Conservation (phyloP, 2,888 invertebrate genomes). For the Pherbina coryleti region DNA sequence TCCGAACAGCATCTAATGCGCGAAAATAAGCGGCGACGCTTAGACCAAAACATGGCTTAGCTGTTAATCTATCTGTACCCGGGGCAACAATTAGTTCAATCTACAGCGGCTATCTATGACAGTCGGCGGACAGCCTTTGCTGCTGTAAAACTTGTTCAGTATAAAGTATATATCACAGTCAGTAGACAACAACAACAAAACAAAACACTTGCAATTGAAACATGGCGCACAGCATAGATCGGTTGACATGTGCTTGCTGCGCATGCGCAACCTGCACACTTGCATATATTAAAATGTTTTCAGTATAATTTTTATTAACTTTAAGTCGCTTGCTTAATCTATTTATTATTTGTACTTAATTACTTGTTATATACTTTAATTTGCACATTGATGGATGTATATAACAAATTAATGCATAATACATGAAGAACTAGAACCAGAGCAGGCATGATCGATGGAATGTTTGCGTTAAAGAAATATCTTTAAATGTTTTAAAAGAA, state of each 20-base stretch:
- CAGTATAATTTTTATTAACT: no score
- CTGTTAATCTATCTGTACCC: conserved; percentile 27
- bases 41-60: not conserved
- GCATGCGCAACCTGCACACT: not conserved
- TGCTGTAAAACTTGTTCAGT: not conserved
- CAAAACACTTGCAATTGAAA: not conserved
- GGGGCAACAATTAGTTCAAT: conserved; percentile 28
- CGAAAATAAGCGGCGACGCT: not conserved
- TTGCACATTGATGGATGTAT: no score
- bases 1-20: conserved; percentile 15
- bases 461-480: no score
- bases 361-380: no score
- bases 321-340: no score
- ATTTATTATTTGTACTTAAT: no score
- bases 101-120: conserved; percentile 8
- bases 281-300: no score
- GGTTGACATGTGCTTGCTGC: not conserved
- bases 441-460: no score
- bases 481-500: no score
- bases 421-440: no score
- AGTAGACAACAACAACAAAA: not conserved
- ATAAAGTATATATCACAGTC: not conserved
- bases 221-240: no score
- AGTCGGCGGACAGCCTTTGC: not conserved
- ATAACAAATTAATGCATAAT: no score